Evolutionary conservation across 1,140 invertebrate species (phyloP).

Genomic region (Coboldia fuscipes): DNA sequence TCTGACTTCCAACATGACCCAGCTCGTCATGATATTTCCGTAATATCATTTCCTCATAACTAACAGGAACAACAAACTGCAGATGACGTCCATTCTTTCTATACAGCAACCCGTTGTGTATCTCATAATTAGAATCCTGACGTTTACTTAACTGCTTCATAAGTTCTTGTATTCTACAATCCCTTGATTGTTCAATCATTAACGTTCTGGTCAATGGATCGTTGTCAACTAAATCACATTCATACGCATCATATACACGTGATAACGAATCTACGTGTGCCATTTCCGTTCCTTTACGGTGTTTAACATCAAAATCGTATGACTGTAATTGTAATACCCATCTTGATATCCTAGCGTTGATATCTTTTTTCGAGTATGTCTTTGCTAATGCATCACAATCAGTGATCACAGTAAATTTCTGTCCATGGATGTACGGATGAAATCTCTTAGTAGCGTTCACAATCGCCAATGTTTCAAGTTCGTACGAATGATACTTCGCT

Average conservation of each 20-base stretch:
- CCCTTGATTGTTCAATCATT: constrained; percentile 9
- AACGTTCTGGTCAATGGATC: no score
- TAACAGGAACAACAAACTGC: constrained; percentile 11
- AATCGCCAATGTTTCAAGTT: constrained; percentile 12
- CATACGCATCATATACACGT: constrained; percentile 12
- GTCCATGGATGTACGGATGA: constrained; percentile 8
- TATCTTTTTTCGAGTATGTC: constrained; percentile 5
- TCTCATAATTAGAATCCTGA: constrained; percentile 7
- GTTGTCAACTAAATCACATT: no score
- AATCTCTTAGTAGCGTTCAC: constrained; percentile 10
- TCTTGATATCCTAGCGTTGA: constrained; percentile 1
- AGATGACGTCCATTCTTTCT: constrained; percentile 7
- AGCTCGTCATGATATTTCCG: constrained; percentile 11
- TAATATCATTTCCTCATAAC: constrained; percentile 12
- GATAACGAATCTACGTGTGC: constrained; percentile 6
- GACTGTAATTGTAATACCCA: constrained; percentile 6
- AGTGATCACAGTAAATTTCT: constrained; percentile 8
- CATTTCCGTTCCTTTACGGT: constrained; percentile 5
- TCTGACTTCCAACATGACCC: constrained; percentile 17
- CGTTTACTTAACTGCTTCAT: constrained; percentile 8
- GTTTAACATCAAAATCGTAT: constrained; percentile 3
- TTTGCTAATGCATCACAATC: constrained; percentile 8
- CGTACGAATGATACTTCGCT: constrained; percentile 11
- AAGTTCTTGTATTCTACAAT: constrained; percentile 10
- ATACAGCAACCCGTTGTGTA: constrained; percentile 10